Conservation (phyloP, 2,888 invertebrate genomes). For the Oscheius sp. region DNA sequence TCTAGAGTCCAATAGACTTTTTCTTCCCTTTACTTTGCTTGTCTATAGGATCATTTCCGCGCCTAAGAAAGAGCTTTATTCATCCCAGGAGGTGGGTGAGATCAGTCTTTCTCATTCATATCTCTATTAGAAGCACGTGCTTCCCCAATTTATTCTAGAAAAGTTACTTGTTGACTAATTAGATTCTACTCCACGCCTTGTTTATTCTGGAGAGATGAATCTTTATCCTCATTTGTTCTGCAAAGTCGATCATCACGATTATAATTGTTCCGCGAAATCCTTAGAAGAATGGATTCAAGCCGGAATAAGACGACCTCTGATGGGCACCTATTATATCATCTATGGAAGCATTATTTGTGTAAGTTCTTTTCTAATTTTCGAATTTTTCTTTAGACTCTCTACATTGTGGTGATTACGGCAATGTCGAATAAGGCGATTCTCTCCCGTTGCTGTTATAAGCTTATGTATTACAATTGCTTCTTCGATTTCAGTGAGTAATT, state of each 20-base stretch:
- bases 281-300: not conserved
- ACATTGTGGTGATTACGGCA: not conserved
- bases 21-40: too few relatives aligned
- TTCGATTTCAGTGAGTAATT: not conserved
- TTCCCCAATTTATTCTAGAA: too few relatives aligned
- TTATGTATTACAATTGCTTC: constrained; percentile 19
- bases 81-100: too few relatives aligned
- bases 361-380: not conserved
- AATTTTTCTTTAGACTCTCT: not conserved
- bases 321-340: constrained; percentile 7
- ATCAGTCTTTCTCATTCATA: too few relatives aligned
- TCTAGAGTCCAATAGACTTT: too few relatives aligned
- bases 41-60: too few relatives aligned
- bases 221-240: not conserved
- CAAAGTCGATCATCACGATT: not conserved
- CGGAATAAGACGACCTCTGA: not conserved
- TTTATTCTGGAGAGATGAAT: not conserved
- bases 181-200: too few relatives aligned
- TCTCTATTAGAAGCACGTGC: too few relatives aligned
- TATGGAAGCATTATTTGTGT: constrained; percentile 12
- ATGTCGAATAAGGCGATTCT: constrained; percentile 5
- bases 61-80: too few relatives aligned
- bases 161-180: too few relatives aligned
- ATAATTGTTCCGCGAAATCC: not conserved
- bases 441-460: not conserved